A percentile compares a stretch with the other conserved stretches of the same genome.
Conservation (phyloP, 1,140 invertebrate species). For the Metaphire vulgaris region DNA sequence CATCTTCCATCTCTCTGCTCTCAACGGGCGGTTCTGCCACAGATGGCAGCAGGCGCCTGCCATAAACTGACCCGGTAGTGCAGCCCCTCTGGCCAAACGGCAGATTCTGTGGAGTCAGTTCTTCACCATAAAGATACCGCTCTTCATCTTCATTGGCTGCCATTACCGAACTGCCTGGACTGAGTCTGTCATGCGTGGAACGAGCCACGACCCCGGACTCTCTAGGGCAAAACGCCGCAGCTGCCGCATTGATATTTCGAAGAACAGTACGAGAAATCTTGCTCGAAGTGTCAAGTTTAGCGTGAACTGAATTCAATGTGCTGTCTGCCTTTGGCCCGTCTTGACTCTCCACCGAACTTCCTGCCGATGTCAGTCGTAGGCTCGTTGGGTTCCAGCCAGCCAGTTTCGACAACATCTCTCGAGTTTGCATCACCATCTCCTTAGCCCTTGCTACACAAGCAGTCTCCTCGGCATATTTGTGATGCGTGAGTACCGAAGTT, state of each 20-base stretch:
- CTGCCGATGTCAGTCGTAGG: background rate
- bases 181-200: background rate
- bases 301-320: background rate
- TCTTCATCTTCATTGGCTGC: background rate
- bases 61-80: background rate
- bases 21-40: too few species aligned
- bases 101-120: background rate
- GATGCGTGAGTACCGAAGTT: background rate
- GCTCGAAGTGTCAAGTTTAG: background rate
- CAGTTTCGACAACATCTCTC: background rate
- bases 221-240: slow-evolving; percentile 1
- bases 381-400: background rate
- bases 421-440: background rate
- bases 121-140: background rate
- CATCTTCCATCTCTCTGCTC: too few species aligned
- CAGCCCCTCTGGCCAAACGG: background rate
- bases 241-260: background rate
- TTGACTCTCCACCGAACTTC: background rate
- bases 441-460: background rate
- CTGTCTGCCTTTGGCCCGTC: background rate
- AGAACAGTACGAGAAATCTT: background rate
- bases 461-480: background rate
- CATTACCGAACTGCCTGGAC: background rate
- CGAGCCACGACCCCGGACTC: background rate
- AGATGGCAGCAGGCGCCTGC: too few species aligned